These are phyloP conservation scores for Drosophila demipolita DNA, from an alignment of 2,888 invertebrate species.

Conservation along the genomic window DNA sequence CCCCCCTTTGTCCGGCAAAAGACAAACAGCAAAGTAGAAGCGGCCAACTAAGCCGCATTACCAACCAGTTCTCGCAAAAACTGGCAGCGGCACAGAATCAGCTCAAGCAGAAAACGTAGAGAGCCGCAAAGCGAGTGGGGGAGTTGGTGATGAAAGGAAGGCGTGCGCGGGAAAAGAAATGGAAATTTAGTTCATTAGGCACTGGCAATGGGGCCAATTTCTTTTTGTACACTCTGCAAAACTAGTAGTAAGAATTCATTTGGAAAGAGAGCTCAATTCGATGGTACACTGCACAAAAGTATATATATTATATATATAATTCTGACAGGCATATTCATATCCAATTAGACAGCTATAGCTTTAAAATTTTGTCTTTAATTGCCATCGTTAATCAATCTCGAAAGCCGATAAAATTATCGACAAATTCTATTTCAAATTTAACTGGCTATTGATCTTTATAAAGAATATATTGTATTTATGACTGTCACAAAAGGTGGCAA, in stretches of 20 bases:
- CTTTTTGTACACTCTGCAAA: constrained; percentile 10
- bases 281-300: not conserved
- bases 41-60: constrained; percentile 18
- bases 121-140: not conserved
- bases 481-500: not conserved
- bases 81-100: constrained; percentile 47
- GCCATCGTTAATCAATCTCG: not conserved
- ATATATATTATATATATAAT: not conserved
- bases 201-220: constrained; percentile 51
- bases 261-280: not conserved
- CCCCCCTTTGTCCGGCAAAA: constrained; percentile 25
- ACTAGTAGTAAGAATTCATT: not conserved
- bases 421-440: not conserved
- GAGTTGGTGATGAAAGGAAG: not conserved
- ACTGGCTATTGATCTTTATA: not conserved
- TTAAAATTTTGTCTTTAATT: not conserved
- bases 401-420: not conserved
- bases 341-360: not conserved
- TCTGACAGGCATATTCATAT: not conserved
- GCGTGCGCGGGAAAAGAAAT: constrained; percentile 42
- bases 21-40: constrained; percentile 59
- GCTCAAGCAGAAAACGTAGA: constrained; percentile 54
- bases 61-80: constrained; percentile 24
- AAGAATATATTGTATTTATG: not conserved
- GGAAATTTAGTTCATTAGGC: constrained; percentile 74